phyloP scores from a whole-genome alignment of 2,113 vertebrate genomes.

The Seriola quinqueradiata region DNA sequence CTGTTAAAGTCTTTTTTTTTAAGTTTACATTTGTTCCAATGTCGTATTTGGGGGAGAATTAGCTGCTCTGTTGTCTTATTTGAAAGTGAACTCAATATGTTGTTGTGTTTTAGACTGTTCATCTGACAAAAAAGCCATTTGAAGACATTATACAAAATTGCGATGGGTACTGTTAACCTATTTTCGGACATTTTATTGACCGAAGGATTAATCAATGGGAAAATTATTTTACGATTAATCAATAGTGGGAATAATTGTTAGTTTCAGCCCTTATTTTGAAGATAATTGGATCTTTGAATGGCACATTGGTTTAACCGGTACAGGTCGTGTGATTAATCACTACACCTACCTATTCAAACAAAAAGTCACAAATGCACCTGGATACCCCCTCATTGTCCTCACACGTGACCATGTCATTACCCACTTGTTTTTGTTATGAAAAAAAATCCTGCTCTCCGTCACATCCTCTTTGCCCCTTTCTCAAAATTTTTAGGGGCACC shows the following conservation, averaged over 20 bases:
- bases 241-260: too few relatives aligned
- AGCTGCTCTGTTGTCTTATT: background rate
- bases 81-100: background rate
- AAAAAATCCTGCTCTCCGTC: slow-evolving; percentile 31
- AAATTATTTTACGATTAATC: background rate
- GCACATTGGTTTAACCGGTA: background rate
- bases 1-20: background rate
- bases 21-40: background rate
- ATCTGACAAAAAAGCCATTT: too few relatives aligned
- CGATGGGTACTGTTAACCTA: too few relatives aligned
- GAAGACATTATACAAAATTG: too few relatives aligned
- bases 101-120: too few relatives aligned
- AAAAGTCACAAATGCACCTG: background rate
- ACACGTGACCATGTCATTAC: background rate
- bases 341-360: background rate
- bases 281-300: background rate
- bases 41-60: background rate
- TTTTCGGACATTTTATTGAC: background rate
- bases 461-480: background rate
- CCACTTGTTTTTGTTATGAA: background rate
- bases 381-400: background rate
- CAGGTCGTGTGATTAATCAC: background rate
- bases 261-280: background rate
- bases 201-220: background rate
- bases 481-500: slow-evolving; percentile 69